A percentile compares a stretch with the other conserved stretches of the same genome.
Evolutionary conservation across 2,888 invertebrate genomes (phyloP).

Genomic region (Heterodera filipjevi): DNA sequence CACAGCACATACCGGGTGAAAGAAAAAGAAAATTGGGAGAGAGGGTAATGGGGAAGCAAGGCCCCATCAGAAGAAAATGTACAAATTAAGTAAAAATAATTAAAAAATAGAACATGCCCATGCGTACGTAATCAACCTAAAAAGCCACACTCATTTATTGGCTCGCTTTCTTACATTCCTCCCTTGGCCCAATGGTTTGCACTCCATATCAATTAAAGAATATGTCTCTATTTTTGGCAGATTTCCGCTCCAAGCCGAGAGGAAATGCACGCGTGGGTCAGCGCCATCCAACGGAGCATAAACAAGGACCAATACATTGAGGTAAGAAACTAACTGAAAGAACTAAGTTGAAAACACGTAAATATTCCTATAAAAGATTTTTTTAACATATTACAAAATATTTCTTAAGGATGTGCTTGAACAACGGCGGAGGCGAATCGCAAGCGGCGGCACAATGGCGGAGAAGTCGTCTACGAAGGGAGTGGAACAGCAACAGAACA

Average conservation of each 20-base stretch:
- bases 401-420: conserved; percentile 23
- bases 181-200: conserved; percentile 75
- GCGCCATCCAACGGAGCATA: conserved; percentile 44
- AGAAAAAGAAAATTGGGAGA: neutral
- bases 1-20: conserved; percentile 70
- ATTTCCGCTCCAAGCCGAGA: conserved; percentile 81
- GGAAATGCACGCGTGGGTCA: conserved; percentile 93
- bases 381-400: no score
- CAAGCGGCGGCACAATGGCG: conserved; percentile 4
- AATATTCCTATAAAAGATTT: no score
- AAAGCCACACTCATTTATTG: no score
- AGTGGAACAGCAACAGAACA: neutral
- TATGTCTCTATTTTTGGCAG: neutral
- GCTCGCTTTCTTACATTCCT: no score
- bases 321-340: neutral
- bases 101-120: no score
- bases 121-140: no score
- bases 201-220: conserved; percentile 66
- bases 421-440: conserved; percentile 27
- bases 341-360: no score
- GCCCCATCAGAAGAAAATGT: no score
- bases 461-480: neutral
- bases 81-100: no score
- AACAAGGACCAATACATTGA: conserved; percentile 40
- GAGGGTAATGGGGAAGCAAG: conserved; percentile 31